phyloP scores from a whole-genome alignment of 2,797 vertebrate genomes.

The Geotrypetes seraphini region DNA sequence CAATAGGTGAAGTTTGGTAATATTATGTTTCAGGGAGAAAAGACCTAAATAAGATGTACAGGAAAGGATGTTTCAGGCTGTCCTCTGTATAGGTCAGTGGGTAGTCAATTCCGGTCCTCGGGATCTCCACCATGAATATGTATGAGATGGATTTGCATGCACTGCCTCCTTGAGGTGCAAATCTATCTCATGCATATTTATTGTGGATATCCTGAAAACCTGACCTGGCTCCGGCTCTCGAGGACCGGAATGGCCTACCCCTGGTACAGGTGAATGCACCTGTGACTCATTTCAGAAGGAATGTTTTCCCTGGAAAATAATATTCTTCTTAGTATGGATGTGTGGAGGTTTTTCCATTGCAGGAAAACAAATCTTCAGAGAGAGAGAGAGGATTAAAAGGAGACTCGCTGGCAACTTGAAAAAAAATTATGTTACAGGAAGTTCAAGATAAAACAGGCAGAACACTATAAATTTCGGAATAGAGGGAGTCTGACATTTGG shows the following conservation, averaged over 20 bases:
- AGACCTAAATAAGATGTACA: constrained; percentile 17
- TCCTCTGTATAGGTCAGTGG: constrained; percentile 20
- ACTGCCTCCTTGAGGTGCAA: too few relatives aligned
- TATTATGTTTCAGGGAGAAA: too few relatives aligned
- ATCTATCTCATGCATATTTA: too few relatives aligned
- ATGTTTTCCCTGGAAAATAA: constrained; percentile 26
- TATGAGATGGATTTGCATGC: too few relatives aligned
- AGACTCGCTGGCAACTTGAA: constrained; percentile 22
- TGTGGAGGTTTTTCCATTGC: constrained; percentile 11
- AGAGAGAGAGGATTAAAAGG: constrained; percentile 7
- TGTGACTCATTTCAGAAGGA: constrained; percentile 37
- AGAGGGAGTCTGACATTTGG: constrained; percentile 34
- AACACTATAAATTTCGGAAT: constrained; percentile 32
- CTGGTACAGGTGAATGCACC: constrained; percentile 34
- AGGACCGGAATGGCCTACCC: too few relatives aligned
- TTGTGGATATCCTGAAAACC: too few relatives aligned
- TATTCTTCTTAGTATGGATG: constrained; percentile 40
- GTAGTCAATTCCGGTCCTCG: too few relatives aligned
- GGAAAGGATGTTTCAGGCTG: constrained; percentile 18
- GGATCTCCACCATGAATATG: too few relatives aligned
- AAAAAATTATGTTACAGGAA: constrained; percentile 6
- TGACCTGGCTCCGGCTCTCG: too few relatives aligned
- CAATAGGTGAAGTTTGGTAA: too few relatives aligned
- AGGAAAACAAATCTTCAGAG: constrained; percentile 6
- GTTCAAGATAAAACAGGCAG: constrained; percentile 28